Base-by-base conservation (phyloP, 2,888 invertebrate genomes). In the Drosophila anomalata region DNA sequence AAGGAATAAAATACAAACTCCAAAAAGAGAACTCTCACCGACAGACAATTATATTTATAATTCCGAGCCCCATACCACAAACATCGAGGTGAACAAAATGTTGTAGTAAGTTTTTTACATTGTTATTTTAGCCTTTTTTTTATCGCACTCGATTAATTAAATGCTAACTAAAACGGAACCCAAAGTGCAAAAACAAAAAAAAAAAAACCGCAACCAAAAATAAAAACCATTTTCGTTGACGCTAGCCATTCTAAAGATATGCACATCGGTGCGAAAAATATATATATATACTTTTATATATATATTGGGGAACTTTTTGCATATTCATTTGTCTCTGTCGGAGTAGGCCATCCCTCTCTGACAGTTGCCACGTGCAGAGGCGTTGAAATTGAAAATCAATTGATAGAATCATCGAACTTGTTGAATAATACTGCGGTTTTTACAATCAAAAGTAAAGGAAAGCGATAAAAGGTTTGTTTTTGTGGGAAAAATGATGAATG, bases 331-430 rank as follows among this genome's bases (percentile, higher is more conserved):
- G n/a, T 63, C 44, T 44, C 26, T 20, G 14, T 26, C 7, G 31
- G 14, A n/a, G 24, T 20, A n/a, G 26, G 9, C 22, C 29, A n/a
- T 17, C 31, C 29, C 17, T n/a, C 22, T 31, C 26, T 2, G 11
- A 20, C 20, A 22, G 12, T n/a, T 22, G 36, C 53, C 65, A 63
- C 65, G 63, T 63, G 63, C 44, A 46, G 12, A 65, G 44, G 50
- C 53, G 65, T 46, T 44, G 65, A 53, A 63, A 62, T 29, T 63
- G 33, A n/a, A 63, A 63, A 46, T 52, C 63, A 63, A 63, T 63
- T 63, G 44, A 44, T 36, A 46, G 24, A 46, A 36, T 63, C 63
- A 42, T 24, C 22, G 22, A 14, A 33, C 42, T 22, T 9, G 33
- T 63, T 65, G 36, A 53, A 53, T 52, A 52, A 63, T 33, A 26